Evolutionary conservation across 2,888 invertebrate genomes (phyloP).

Genomic region (Gryllus longicercus): DNA sequence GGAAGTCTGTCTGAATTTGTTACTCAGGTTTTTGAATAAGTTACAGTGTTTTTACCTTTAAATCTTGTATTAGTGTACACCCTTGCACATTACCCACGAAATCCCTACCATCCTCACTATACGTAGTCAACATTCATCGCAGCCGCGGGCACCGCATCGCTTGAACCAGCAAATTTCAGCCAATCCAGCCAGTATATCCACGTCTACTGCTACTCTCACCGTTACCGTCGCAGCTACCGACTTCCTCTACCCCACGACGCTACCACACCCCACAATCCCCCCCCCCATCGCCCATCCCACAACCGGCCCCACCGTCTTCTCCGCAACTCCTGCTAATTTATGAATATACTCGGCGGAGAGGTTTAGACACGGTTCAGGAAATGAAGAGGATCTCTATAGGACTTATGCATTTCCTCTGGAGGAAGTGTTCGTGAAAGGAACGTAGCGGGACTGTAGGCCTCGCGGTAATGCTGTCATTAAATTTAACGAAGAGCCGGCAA

Average conservation of each 20-base stretch:
- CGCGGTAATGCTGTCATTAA: neutral
- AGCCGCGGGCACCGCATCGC: too few species aligned
- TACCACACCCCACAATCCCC: too few species aligned
- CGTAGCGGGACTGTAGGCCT: neutral
- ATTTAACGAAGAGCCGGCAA: neutral
- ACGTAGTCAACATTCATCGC: too few species aligned
- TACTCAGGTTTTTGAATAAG: too few species aligned
- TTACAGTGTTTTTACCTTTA: too few species aligned
- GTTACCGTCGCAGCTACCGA: neutral
- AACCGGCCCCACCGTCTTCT: neutral
- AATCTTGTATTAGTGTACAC: too few species aligned
- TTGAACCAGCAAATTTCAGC: too few species aligned
- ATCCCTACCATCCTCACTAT: too few species aligned
- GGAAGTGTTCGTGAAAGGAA: constrained; percentile 10
- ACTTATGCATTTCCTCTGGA: neutral
- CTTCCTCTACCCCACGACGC: neutral
- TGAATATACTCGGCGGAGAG: neutral
- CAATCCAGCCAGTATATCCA: neutral
- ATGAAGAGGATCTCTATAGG: constrained; percentile 10
- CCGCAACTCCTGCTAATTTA: neutral
- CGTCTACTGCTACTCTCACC: neutral
- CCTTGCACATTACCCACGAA: too few species aligned
- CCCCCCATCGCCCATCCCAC: too few species aligned
- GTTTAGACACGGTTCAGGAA: neutral
- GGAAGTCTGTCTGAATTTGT: too few species aligned